These are phyloP conservation scores for Rostratula benghalensis DNA, from an alignment of 2,113 vertebrate genomes.

Conservation along the genomic window DNA sequence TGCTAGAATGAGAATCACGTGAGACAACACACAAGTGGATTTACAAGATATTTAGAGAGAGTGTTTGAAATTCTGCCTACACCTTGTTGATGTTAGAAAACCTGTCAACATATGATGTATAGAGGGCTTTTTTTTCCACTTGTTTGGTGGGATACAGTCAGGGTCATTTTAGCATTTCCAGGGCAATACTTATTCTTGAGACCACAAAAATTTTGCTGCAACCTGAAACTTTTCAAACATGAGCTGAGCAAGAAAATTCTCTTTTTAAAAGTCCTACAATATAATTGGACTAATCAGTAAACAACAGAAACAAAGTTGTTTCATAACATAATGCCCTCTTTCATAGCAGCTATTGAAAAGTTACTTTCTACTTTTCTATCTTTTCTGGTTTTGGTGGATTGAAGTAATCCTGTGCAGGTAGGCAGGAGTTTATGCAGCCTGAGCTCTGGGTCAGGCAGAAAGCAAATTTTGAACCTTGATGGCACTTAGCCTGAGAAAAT, in stretches of 20 bases:
- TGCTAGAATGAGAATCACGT: constrained; percentile 4
- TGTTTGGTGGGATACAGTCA: constrained; percentile 19
- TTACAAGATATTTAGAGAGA: not conserved
- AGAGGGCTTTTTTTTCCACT: not conserved
- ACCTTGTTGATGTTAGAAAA: constrained; percentile 28
- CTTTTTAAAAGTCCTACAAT: not conserved
- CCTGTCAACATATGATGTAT: constrained; percentile 31
- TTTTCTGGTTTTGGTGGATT: not conserved
- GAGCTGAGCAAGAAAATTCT: not conserved
- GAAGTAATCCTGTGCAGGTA: not conserved
- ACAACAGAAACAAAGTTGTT: not conserved
- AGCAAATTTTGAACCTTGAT: not conserved
- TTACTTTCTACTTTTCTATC: not conserved
- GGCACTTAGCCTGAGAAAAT: not conserved
- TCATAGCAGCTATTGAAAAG: not conserved
- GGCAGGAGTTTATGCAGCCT: not conserved
- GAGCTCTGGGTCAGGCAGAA: not conserved
- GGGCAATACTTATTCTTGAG: constrained; percentile 35
- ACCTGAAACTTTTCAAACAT: constrained; percentile 8
- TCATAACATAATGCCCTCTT: not conserved
- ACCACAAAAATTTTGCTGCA: constrained; percentile 29
- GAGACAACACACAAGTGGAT: constrained; percentile 6
- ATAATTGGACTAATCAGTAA: not conserved
- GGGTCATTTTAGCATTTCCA: constrained; percentile 43
- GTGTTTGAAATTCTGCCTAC: not conserved